Percentiles rank a stretch among this genome's conserved stretches.
These are phyloP conservation scores for Drosophila ohnishii DNA, from an alignment of 1,140 invertebrate species.

Conservation along the genomic window DNA sequence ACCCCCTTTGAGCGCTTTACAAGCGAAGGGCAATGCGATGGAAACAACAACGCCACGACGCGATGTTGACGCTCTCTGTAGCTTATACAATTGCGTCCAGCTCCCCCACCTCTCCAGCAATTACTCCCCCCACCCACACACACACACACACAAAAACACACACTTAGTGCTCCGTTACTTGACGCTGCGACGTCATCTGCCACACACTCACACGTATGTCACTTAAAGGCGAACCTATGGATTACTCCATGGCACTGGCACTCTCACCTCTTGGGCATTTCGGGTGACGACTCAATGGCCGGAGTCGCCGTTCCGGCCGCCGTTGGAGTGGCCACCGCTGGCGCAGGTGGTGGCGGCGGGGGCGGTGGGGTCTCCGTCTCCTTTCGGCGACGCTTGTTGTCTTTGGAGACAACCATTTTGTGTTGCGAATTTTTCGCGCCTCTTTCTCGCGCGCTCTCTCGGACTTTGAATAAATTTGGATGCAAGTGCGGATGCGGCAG, in stretches of 20 bases:
- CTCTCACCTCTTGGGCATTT: conserved; percentile 82
- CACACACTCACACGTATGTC: conserved; percentile 40
- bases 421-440: conserved; percentile 72
- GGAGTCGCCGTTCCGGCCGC: conserved; percentile 34
- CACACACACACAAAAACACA: neutral
- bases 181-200: conserved; percentile 69
- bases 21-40: conserved; percentile 24
- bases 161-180: conserved; percentile 1
- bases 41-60: conserved; percentile 65
- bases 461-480: conserved; percentile 31
- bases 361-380: conserved; percentile 74
- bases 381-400: conserved; percentile 81
- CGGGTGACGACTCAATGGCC: conserved; percentile 80
- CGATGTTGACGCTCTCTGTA: conserved; percentile 53
- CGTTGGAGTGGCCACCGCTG: conserved; percentile 39
- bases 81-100: conserved; percentile 44
- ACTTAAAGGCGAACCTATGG: conserved; percentile 19
- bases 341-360: conserved; percentile 43
- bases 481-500: conserved; percentile 6
- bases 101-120: neutral
- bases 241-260: conserved; percentile 14
- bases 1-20: conserved; percentile 54
- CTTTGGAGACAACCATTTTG: conserved; percentile 83
- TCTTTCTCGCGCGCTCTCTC: conserved; percentile 57
- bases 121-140: conserved; percentile 13